Percentiles rank a stretch among this genome's conserved stretches.
phyloP scores from a whole-genome alignment of 2,888 invertebrate species.

The Pterostichus niger region DNA sequence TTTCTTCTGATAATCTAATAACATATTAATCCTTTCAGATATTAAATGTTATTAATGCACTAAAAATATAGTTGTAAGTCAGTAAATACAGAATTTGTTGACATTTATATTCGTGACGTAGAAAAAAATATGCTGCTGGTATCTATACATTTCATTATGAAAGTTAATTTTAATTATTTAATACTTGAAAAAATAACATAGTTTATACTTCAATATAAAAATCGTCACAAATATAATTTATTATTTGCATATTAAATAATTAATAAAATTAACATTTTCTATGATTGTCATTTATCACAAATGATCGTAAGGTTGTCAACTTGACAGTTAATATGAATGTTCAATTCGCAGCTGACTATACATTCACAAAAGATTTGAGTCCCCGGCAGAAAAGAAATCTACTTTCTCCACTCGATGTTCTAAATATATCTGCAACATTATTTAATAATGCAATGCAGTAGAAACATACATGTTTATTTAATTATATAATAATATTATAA shows the following conservation, averaged over 20 bases:
- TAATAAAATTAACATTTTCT: background rate
- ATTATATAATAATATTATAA: too few relatives aligned
- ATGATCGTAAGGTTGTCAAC: background rate
- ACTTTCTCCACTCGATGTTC: too few relatives aligned
- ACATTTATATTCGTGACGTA: constrained; percentile 3
- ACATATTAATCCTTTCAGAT: background rate
- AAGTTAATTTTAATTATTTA: background rate
- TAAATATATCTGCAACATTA: too few relatives aligned
- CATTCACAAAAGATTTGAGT: too few relatives aligned
- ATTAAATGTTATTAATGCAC: background rate
- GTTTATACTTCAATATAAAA: background rate
- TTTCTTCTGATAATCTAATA: background rate
- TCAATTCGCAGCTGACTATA: background rate
- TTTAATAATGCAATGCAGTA: too few relatives aligned
- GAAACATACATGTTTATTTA: too few relatives aligned
- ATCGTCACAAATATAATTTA: background rate
- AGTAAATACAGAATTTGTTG: background rate
- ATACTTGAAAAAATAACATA: background rate
- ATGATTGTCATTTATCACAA: too few relatives aligned
- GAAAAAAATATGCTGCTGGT: background rate
- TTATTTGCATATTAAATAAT: background rate
- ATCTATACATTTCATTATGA: background rate
- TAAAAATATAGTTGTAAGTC: background rate
- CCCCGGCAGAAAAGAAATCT: too few relatives aligned
- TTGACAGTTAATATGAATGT: background rate